Percentiles rank a stretch among this genome's conserved stretches.
Conservation (phyloP, 2,888 invertebrate genomes). For the Pecten maximus region DNA sequence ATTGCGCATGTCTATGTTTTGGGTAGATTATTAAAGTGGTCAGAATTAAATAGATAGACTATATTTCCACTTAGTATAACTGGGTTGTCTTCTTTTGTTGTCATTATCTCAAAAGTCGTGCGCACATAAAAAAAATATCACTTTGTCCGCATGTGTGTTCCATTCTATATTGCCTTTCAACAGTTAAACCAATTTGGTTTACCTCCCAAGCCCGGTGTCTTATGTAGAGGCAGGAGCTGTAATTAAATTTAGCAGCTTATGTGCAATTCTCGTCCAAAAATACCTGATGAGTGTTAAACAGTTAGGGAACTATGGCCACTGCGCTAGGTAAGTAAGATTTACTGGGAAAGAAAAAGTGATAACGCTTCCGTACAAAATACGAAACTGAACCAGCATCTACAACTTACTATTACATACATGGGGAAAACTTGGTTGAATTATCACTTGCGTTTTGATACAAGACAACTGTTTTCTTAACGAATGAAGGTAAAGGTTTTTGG, state of each 20-base stretch:
- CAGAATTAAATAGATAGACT: no score
- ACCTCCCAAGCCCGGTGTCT: not conserved
- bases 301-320: not conserved
- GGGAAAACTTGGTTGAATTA: not conserved
- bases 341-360: not conserved
- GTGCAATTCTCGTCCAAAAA: not conserved
- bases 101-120: not conserved
- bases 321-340: not conserved
- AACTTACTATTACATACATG: not conserved
- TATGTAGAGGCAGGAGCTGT: not conserved
- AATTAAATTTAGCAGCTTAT: slow-evolving; percentile 16
- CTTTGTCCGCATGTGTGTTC: not conserved
- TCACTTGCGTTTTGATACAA: not conserved
- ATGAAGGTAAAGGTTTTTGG: not conserved
- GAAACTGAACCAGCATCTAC: not conserved
- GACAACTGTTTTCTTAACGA: not conserved
- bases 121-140: no score
- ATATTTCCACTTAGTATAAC: not conserved
- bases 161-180: not conserved
- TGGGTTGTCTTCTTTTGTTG: not conserved
- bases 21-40: no score
- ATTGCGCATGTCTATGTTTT: no score
- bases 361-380: not conserved
- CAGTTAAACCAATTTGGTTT: not conserved
- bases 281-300: not conserved